Base-by-base conservation (phyloP, 2,113 vertebrate genomes). In the Tetrax tetrax region DNA sequence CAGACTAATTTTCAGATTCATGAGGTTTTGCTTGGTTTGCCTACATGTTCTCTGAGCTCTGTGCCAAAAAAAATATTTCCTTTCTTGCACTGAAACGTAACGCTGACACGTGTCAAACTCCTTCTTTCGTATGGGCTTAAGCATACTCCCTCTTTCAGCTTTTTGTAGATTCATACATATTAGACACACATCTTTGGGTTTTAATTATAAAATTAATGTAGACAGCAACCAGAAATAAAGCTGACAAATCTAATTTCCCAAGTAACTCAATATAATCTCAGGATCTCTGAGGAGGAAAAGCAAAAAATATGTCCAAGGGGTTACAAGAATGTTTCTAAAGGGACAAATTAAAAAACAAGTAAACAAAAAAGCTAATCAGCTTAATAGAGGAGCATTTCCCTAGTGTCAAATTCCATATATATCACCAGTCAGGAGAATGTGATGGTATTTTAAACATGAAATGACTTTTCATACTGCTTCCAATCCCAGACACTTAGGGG, bases 161-260 rank as follows among this genome's bases (percentile, higher is more conserved):
- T 89, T 94, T 94, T 83, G 72, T 66, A 77, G 83, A 93, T 93
- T 96, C 83, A 85, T 83, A 88, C 72, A 75, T 90, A 96, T 95
- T 97, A 96, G 95, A 97, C 84, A 97, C 96, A 94, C 86, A 82
- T 89, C 83, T 97, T 94, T 96, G 83, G 70, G 87, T 97, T 96
- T 97, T 95, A 97, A 97, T 97, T 97, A 96, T 81, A 65, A 93
- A 96, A 96, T 91, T 96, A 97, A 96, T 88, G 92, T 81, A 92
- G 96, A 96, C 96, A 95, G 56, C 68, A 91, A 92, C 23, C 89
- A 83, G 90, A 84, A 96, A 96, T 91, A 88, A 97, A 93, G 59
- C 92, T 97, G 95, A 96, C 95, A 97, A 93, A 96, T 96, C 86
- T 93, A 93, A 97, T 93, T 97, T 97, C 70, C 50, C 38, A 60